phyloP scores from a whole-genome alignment of 2,797 vertebrate genomes.

The Discoglossus pictus region DNA sequence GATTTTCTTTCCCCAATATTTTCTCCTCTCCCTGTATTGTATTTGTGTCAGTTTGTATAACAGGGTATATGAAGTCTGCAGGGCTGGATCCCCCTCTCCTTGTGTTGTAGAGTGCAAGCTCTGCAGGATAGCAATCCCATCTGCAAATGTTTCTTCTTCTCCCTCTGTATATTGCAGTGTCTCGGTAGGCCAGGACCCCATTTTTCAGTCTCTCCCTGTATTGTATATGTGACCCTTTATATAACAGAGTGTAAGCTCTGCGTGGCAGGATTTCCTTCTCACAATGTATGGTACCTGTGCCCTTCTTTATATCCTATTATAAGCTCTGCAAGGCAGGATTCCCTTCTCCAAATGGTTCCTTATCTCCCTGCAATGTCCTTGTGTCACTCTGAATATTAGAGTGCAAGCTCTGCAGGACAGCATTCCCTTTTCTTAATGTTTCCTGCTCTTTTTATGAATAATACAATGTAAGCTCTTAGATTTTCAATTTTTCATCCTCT shows the following conservation, averaged over 20 bases:
- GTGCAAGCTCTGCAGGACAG: too few species aligned
- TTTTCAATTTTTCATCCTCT: not conserved
- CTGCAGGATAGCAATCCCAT: not conserved
- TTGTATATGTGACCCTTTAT: too few species aligned
- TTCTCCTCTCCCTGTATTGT: slow-evolving; percentile 4
- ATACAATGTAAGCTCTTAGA: not conserved
- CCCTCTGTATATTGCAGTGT: not conserved
- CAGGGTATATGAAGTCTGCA: too few species aligned
- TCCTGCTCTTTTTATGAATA: not conserved
- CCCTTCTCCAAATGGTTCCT: not conserved
- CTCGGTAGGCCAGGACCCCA: not conserved
- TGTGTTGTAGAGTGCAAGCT: too few species aligned
- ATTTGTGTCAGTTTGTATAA: not conserved
- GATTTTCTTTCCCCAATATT: not conserved
- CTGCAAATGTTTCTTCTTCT: not conserved
- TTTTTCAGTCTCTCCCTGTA: not conserved
- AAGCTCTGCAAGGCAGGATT: slow-evolving; percentile 5
- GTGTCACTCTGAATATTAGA: too few species aligned
- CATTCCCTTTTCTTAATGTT: not conserved
- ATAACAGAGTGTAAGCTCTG: too few species aligned
- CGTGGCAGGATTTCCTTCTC: not conserved
- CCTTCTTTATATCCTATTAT: too few species aligned
- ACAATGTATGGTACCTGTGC: not conserved
- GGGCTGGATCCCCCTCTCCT: too few species aligned
- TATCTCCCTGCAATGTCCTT: not conserved